Base-by-base conservation (phyloP, 2,797 vertebrate genomes). In the Myripristis jacobus region DNA sequence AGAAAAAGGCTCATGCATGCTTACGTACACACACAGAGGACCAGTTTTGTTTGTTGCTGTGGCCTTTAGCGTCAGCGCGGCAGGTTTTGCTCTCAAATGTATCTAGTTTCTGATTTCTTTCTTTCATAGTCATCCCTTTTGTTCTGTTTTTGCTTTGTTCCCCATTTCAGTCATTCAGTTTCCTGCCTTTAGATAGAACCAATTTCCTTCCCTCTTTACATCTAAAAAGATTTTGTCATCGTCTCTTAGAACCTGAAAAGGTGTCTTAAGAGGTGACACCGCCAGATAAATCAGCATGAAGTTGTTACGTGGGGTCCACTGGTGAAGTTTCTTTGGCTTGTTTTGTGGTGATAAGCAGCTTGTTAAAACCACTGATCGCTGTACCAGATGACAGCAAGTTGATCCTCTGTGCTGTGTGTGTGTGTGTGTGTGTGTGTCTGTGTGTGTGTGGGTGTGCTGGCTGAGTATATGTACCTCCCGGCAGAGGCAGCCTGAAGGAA, bases 41-140 rank as follows among this genome's bases (percentile, higher is more conserved):
- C 57, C 70, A 46, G 66, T 81, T 83, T 66, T 77, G 75, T 88
- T 89, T 89, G 84, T 86, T 84, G 46, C 73, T 0, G 52, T 82
- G 73, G 81, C 79, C 73, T 89, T 85, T 74, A 46, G 66, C 89
- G 85, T 85, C 55, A 59, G 84, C 43, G 51, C 13, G 24, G 46
- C 84, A 87, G 73, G 73, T 91, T 86, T 85, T 63, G 4, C 73
- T 53, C 65, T 81, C 41, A 73, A 77, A 72, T 2, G 41, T 38
- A 38, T 79, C 70, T 75, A 72, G 19, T 59, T 65, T 69, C 66
- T 48, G 21, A 5, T 24, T 71, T 70, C 44, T 24, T 8, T 24
- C 56, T 64, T 16, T 25, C 36, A 54, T 47, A 54, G 66, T 67
- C 67, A 50, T 61, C 34, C 9, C 16, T 67, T 67, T 66, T 58